Conservation (phyloP, 2,888 invertebrate genomes). For the Isoperla grammatica region DNA sequence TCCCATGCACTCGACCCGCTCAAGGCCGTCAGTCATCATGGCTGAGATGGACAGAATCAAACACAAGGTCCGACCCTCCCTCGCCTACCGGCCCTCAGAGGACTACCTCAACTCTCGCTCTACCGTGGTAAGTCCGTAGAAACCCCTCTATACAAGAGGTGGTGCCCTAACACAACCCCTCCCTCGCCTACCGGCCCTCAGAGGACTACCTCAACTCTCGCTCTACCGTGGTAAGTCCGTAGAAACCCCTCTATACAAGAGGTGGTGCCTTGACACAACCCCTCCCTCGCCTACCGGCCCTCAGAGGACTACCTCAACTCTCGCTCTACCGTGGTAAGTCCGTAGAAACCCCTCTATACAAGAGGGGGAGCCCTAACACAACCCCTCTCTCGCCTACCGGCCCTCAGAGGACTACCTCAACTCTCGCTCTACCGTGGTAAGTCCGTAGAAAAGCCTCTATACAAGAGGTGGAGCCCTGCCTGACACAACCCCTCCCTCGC, state of each 20-base stretch:
- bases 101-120: conserved; percentile 73
- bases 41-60: conserved; percentile 64
- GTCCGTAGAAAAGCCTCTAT: conserved; percentile 36
- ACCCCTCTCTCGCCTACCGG: conserved; percentile 53
- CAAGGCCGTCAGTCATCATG: conserved; percentile 60
- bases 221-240: conserved; percentile 60
- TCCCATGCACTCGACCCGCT: conserved; percentile 53
- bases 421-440: conserved; percentile 68
- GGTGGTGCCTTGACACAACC: conserved; percentile 33
- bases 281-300: conserved; percentile 56
- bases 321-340: conserved; percentile 51
- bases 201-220: conserved; percentile 75
- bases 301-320: conserved; percentile 75
- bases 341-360: background rate
- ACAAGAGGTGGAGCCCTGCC: background rate
- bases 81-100: conserved; percentile 61
- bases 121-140: conserved; percentile 57
- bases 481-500: conserved; percentile 46
- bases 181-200: conserved; percentile 57
- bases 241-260: background rate
- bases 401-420: conserved; percentile 73
- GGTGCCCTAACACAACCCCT: conserved; percentile 40
- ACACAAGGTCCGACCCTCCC: conserved; percentile 56
- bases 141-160: background rate
- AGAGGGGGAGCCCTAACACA: background rate